Conservation (phyloP, 1,140 invertebrate species). For the Bombus soroeensis region DNA sequence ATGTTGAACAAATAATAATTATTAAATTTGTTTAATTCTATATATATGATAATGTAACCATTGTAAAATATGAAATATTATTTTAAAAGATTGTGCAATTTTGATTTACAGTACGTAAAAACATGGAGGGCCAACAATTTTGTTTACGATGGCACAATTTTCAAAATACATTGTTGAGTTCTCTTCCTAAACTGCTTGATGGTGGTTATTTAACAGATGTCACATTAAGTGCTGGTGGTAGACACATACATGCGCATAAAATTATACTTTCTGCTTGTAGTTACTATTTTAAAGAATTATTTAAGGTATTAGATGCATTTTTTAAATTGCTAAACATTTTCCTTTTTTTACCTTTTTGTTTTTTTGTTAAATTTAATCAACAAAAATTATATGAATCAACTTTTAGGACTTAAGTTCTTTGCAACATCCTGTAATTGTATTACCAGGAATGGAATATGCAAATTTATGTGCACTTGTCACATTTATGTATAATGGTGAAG, state of each 20-base stretch:
- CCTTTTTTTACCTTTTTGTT: not conserved
- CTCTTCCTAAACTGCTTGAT: constrained; percentile 91
- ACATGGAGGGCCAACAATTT: constrained; percentile 86
- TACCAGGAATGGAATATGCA: constrained; percentile 90
- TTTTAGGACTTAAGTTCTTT: constrained; percentile 87
- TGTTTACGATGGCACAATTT: constrained; percentile 91
- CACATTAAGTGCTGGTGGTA: constrained; percentile 92
- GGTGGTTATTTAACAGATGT: constrained; percentile 95
- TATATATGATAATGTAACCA: not conserved
- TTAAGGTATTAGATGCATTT: constrained; percentile 85
- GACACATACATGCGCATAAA: constrained; percentile 91
- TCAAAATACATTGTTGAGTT: constrained; percentile 91
- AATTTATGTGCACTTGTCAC: constrained; percentile 92
- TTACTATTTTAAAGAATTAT: constrained; percentile 95
- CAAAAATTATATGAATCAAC: constrained; percentile 38
- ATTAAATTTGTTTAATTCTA: not conserved
- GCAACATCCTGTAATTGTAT: constrained; percentile 92
- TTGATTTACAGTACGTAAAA: constrained; percentile 44
- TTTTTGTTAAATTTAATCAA: not conserved
- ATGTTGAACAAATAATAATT: not conserved
- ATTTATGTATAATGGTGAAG: constrained; percentile 96
- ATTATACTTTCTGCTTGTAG: constrained; percentile 95
- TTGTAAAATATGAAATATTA: not conserved
- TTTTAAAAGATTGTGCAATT: constrained; percentile 26
- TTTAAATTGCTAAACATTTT: not conserved